Evolutionary conservation across 1,140 invertebrate species (phyloP), one percentile per base, ranked within the genome.

Genomic region (Mylabris phalerata): DNA sequence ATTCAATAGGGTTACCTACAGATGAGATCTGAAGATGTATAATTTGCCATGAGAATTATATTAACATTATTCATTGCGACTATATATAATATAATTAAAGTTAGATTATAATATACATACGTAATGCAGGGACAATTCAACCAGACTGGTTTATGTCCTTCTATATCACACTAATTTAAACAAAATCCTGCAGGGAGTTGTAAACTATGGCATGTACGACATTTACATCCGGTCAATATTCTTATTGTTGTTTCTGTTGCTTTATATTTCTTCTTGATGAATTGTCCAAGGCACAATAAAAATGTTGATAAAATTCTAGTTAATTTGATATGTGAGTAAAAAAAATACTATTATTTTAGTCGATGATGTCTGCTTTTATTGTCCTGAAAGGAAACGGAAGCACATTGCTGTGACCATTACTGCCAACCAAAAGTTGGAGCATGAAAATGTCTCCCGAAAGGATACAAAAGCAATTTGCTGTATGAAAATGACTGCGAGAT

Each of bases 361-460:
- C 50, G 43, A 54, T 59, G 40, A 32, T 50, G 48, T 2, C 19
- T 24, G 46, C 44, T 27, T 55, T 55, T 55, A 48, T 55, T 55
- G 32, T 55, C 7, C 27, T 26, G 9, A 49, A 48, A 55, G 47
- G 42, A 59, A 59, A 48, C 50, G 57, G 57, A 59, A 59, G 50
- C 26, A 32, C 9, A 44, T 3, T 44, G 50, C 51, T 42, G 27
- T 48, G 43, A 48, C 40, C 57, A 55, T 59, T 59, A 55, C 57
- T 10, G 27, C 42, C 48, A 32, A 48, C 46, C 24, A 59, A 48
- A 59, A 59, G 50, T 55, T 59, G 32, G 46, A 48, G 43, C 51
- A 54, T 51, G 57, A 59, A 54, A 59, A 55, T 55, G 50, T 49
- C 47, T 47, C 57, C 50, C 57, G 9, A 48, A 59, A 59, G 57